Evolutionary conservation across 2,113 vertebrate genomes (phyloP), one percentile per base, ranked within the genome.

Genomic region (Pluvianellus socialis): DNA sequence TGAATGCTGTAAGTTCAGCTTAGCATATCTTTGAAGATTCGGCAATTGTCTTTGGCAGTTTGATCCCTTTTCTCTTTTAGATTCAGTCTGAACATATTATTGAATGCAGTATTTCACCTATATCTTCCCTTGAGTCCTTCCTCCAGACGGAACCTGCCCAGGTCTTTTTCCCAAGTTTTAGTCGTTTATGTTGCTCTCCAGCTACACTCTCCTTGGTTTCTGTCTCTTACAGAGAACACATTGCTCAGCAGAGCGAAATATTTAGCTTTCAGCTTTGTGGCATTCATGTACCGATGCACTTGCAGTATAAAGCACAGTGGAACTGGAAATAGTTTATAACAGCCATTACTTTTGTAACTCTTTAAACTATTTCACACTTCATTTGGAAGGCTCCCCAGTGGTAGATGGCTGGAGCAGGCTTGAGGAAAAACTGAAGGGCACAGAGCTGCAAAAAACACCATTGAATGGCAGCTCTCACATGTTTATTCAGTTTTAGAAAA

Each of bases 331-430:
- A 76, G 74, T 91, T 96, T 86, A 40, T 90, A 97, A 85, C 42
- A 95, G 42, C 32, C 74, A 71, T 95, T 94, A 79, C 62, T 92
- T 91, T 76, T 75, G 84, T 92, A 89, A 58, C 89, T 89, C 91
- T 91, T 97, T 85, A 92, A 87, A 86, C 75, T 88, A 92, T 92
- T 97, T 97, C 92, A 94, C 84, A 82, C 89, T 89, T 94, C 87
- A 91, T 95, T 96, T 96, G 74, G 66, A 90, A 95, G 61, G 62
- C 44, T 97, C 65, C 91, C 74, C 74, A 73, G 67, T 79, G 80
- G 81, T 66, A 59, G 38, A 18, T 42, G 26, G n/a, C 68, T 92
- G 71, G 50, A 97, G 84, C 53, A 4, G 84, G 55, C 90, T 93
- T 55, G 59, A 86, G 59, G 32, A 67, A 97, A 94, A 86, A 79